Conservation (phyloP, 2,888 invertebrate species). For the Podotricha telesiphe region DNA sequence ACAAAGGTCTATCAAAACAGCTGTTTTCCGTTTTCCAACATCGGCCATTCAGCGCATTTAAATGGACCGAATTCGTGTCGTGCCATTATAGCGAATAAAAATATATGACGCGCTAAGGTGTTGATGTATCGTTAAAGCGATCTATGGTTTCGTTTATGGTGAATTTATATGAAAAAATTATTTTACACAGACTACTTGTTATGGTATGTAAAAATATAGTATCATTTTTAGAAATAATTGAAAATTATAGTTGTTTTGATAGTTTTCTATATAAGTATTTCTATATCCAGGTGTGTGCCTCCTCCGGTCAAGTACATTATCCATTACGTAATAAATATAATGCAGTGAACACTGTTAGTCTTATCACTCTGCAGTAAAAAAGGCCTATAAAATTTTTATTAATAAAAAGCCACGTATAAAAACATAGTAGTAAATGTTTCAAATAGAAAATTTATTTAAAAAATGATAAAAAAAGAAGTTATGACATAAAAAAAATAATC, state of each 20-base stretch:
- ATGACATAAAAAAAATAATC: background rate
- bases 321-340: too few relatives aligned
- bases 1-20: constrained; percentile 11
- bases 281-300: too few relatives aligned
- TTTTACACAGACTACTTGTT: background rate
- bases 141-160: background rate
- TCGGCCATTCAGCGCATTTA: constrained; percentile 25
- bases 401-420: too few relatives aligned
- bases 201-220: background rate
- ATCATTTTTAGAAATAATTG: too few relatives aligned
- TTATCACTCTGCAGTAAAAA: too few relatives aligned
- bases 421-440: background rate
- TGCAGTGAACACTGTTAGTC: too few relatives aligned
- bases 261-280: too few relatives aligned
- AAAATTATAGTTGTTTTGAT: too few relatives aligned
- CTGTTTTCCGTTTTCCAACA: constrained; percentile 26
- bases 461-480: background rate
- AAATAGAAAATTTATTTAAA: background rate
- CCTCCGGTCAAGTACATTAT: too few relatives aligned
- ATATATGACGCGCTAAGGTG: background rate
- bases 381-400: too few relatives aligned
- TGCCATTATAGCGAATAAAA: constrained; percentile 22
- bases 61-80: constrained; percentile 10
- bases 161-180: background rate
- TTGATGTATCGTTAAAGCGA: background rate